phyloP scores from a whole-genome alignment of 2,797 vertebrate genomes.

The Platyrinchus mystaceus region DNA sequence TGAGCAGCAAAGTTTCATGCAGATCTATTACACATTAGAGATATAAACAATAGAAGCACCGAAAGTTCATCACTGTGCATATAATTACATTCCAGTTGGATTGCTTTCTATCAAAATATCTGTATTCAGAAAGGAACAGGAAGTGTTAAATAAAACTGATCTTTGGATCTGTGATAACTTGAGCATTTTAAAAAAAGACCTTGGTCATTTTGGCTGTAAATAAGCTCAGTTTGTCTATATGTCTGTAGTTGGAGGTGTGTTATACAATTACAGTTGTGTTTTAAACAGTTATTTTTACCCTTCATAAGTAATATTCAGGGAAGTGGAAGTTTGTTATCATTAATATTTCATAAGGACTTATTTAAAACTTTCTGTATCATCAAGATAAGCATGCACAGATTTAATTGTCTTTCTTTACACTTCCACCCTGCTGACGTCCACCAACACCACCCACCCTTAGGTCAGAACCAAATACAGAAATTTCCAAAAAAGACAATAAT shows the following conservation, averaged over 20 bases:
- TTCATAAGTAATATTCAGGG: not conserved
- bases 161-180: not conserved
- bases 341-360: not conserved
- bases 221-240: not conserved
- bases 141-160: not conserved
- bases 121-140: not conserved
- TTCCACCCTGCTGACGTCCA: too few species aligned
- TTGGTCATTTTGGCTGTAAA: not conserved
- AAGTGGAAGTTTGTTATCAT: not conserved
- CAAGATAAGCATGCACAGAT: not conserved
- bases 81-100: not conserved
- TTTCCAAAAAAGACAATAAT: not conserved
- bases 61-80: not conserved
- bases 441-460: fast-evolving
- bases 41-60: not conserved
- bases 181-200: not conserved
- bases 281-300: not conserved
- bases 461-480: not conserved
- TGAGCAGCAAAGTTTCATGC: not conserved
- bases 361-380: not conserved
- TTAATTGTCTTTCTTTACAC: not conserved
- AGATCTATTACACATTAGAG: not conserved
- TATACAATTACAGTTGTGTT: not conserved
- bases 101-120: not conserved
- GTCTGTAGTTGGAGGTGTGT: not conserved